Conservation (phyloP, 64 coral and sea anemone genomes). For the Dendrophyllia cribrosa region DNA sequence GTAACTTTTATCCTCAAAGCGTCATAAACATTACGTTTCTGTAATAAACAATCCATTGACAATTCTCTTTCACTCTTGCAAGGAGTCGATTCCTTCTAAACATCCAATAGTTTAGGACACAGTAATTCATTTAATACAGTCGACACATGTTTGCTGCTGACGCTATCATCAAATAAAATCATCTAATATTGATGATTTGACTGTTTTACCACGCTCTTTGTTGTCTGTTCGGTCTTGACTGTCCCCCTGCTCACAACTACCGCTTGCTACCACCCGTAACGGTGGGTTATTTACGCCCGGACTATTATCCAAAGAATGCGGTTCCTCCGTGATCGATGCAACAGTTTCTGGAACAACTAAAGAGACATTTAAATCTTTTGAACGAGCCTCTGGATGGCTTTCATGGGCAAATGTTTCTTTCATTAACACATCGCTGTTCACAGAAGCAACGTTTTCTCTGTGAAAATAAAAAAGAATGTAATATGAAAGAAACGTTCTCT, state of each 20-base stretch:
- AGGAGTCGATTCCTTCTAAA: too few relatives aligned
- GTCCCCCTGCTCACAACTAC: background rate
- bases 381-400: background rate
- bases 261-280: too few relatives aligned
- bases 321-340: background rate
- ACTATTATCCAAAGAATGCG: background rate
- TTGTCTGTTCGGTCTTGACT: background rate
- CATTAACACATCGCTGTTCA: background rate
- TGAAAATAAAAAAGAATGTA: background rate
- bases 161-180: conserved; percentile 5
- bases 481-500: too few relatives aligned
- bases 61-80: too few relatives aligned
- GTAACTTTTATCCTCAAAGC: too few relatives aligned
- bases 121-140: too few relatives aligned
- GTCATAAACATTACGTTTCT: too few relatives aligned
- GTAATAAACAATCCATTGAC: too few relatives aligned
- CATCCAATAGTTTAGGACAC: too few relatives aligned
- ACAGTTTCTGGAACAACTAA: background rate
- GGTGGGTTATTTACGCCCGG: background rate
- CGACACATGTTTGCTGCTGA: too few relatives aligned
- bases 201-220: background rate
- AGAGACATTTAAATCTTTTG: background rate
- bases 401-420: background rate
- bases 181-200: conserved; percentile 15
- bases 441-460: background rate